Percentiles rank a stretch among this genome's conserved stretches.
These are phyloP conservation scores for Drosophila yakuba DNA, from an alignment of 1,140 invertebrate genomes.

Conservation along the genomic window DNA sequence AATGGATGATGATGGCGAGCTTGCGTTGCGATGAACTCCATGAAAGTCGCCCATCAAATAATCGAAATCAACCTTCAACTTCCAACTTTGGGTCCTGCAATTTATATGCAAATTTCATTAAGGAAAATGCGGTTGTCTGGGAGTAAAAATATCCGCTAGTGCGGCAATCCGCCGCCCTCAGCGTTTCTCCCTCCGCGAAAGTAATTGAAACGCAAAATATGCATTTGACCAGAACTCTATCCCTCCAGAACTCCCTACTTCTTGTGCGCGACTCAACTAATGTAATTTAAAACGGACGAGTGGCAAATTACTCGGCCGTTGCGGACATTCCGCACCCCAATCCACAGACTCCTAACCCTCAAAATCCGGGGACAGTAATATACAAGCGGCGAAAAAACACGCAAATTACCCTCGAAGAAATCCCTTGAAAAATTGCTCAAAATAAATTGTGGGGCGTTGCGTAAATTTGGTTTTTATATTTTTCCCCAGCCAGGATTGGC, in stretches of 20 bases:
- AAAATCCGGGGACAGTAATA: constrained; percentile 9
- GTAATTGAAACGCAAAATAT: constrained; percentile 80
- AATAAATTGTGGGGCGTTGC: constrained; percentile 76
- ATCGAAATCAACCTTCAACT: constrained; percentile 79
- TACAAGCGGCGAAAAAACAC: constrained; percentile 24
- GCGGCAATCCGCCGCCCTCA: constrained; percentile 23
- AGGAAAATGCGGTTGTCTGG: constrained; percentile 55
- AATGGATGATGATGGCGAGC: constrained; percentile 29
- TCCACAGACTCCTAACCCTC: constrained; percentile 3
- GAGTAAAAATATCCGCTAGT: constrained; percentile 15
- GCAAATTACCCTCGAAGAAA: constrained; percentile 63
- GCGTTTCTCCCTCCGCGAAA: constrained; percentile 24
- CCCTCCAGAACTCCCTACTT: constrained; percentile 5
- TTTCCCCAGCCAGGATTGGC: constrained; percentile 31
- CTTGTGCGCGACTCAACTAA: constrained; percentile 58
- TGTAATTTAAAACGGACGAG: constrained; percentile 82
- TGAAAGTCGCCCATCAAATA: constrained; percentile 73
- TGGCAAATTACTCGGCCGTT: constrained; percentile 77
- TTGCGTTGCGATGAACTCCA: constrained; percentile 44
- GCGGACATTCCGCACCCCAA: constrained; percentile 26
- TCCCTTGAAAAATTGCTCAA: constrained; percentile 69
- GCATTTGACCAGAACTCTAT: constrained; percentile 63
- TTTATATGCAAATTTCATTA: constrained; percentile 82
- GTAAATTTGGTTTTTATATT: constrained; percentile 56
- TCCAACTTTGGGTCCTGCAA: constrained; percentile 68